Evolutionary conservation across 2,113 vertebrate genomes (phyloP).

Genomic region (Callospermophilus lateralis): DNA sequence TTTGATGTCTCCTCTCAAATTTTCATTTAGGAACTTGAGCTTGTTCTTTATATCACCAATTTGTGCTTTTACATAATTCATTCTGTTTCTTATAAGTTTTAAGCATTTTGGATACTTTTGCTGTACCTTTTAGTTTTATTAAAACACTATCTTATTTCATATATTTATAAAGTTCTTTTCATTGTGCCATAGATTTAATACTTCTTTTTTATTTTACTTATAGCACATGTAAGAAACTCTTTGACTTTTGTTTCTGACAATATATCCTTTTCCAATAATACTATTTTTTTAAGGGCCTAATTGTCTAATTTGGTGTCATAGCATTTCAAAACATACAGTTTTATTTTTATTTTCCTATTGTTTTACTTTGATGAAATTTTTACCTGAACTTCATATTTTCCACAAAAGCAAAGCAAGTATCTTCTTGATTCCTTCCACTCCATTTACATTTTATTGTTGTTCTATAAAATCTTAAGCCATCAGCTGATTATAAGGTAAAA

Average conservation of each 20-base stretch:
- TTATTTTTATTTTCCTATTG: neutral
- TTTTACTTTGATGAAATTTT: slow-evolving; percentile 36
- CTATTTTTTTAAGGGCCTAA: neutral
- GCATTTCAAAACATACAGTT: neutral
- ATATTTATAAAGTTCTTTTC: neutral
- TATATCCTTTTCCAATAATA: neutral
- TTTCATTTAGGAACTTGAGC: neutral
- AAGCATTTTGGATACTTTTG: neutral
- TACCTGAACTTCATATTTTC: neutral
- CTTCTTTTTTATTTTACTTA: neutral
- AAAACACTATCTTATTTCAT: neutral
- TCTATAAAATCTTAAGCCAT: neutral
- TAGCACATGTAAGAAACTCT: neutral
- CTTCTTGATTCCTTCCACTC: neutral
- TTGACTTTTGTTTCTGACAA: neutral
- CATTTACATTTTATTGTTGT: neutral
- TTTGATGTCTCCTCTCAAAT: neutral
- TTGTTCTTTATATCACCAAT: neutral
- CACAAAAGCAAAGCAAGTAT: neutral
- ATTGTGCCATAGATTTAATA: neutral
- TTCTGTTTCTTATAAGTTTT: neutral
- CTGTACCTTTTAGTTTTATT: neutral
- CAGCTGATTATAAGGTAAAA: neutral
- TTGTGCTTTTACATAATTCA: neutral
- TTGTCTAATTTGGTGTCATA: neutral